These are phyloP conservation scores for Atlantisia rogersi DNA, from an alignment of 2,113 vertebrate species.

Conservation along the genomic window DNA sequence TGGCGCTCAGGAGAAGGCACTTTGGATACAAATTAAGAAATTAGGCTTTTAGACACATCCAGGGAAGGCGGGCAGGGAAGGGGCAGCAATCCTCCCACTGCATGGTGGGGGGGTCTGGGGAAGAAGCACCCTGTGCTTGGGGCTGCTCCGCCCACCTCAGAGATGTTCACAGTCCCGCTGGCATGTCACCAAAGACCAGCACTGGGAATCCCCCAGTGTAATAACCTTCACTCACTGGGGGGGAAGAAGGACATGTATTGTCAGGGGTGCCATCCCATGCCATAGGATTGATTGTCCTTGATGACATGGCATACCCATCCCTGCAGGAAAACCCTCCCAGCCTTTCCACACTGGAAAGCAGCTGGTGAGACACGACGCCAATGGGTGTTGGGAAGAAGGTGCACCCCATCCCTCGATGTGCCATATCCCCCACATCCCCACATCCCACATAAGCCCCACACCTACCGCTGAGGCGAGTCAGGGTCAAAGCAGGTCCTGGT, in stretches of 20 bases:
- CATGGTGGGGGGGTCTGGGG: not conserved
- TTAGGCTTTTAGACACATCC: not conserved
- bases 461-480: conserved; percentile 88
- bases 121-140: not conserved
- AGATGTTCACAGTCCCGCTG: fast-evolving
- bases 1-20: not conserved
- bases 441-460: fast-evolving
- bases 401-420: fast-evolving
- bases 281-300: fast-evolving
- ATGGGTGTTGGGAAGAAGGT: fast-evolving
- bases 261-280: not conserved
- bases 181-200: not conserved
- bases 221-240: fast-evolving
- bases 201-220: fast-evolving
- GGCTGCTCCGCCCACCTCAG: fast-evolving
- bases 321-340: fast-evolving
- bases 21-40: not conserved
- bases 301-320: not conserved
- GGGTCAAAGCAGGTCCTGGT: conserved; percentile 94
- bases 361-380: fast-evolving
- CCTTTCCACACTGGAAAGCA: not conserved
- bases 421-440: not conserved
- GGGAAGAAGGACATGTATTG: no score
- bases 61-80: not conserved
- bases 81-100: not conserved